Evolutionary conservation across 2,113 vertebrate species (phyloP), one percentile per base, ranked within the genome.

Genomic region (Neolamprologus fasciatus): DNA sequence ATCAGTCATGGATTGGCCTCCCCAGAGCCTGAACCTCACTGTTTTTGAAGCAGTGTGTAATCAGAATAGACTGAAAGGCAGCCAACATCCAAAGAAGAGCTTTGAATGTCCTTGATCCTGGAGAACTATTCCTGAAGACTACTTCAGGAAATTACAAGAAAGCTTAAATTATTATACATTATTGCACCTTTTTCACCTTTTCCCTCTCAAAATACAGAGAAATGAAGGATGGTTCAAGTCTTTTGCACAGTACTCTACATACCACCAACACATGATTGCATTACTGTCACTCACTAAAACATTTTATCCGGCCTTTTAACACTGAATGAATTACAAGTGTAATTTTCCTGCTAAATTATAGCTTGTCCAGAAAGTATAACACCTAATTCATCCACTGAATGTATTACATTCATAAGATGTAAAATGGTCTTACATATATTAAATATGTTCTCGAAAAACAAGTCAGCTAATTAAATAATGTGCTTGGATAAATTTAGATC

Each of bases 401-500:
- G 33, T 80, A 89, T 84, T 50, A n/a, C 53, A 86, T 81, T 42
- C 87, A 68, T 89, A 71, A 71, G 68, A 86, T 90, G 23, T 71
- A 87, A 93, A 80, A 86, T 61, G 80, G 89, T 57, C 81, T 50
- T 19, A 19, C 16, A 31, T 78, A 51, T 51, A 61, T 80, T 73
- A 50, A 68, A 45, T 81, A 26, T 37, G 10, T 37, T 45, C 58
- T 88, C 10, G 17, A 86, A 86, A 85, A 92, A 88, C 80, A 87
- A 85, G 51, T 55, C 21, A 7, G 8, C 37, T 87, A 80, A 93
- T 93, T 66, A 88, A 88, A 90, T 92, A 92, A 91, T 73, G 51
- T 82, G 23, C 47, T 81, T 33, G 37, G 28, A 82, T 85, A 50
- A 93, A 78, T 92, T 51, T 80, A 80, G 61, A 81, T 87, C 87